Evolutionary conservation across 2,888 invertebrate species (phyloP).

Genomic region (Epinotia bilunana): DNA sequence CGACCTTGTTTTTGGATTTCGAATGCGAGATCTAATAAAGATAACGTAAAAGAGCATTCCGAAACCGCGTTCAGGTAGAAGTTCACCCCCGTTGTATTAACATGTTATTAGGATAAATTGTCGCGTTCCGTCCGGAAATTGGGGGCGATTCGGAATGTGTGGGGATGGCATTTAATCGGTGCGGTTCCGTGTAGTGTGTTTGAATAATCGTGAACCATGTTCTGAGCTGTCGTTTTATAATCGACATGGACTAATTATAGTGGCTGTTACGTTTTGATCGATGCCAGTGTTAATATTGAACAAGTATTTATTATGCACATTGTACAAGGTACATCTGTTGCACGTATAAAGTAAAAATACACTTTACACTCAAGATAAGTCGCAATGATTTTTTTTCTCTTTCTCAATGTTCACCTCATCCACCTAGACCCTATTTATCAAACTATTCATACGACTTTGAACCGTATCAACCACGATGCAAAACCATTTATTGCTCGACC

Average conservation of each 20-base stretch:
- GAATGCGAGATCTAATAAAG: conserved; percentile 63
- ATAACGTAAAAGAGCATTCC: conserved; percentile 66
- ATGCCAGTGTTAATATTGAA: conserved; percentile 26
- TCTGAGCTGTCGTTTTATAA: conserved; percentile 52
- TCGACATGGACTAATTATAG: conserved; percentile 53
- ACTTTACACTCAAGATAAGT: not conserved
- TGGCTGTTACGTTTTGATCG: conserved; percentile 18
- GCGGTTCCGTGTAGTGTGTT: conserved; percentile 48
- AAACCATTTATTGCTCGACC: not conserved
- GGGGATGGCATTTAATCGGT: conserved; percentile 53
- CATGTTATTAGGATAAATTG: conserved; percentile 77
- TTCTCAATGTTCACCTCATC: not conserved
- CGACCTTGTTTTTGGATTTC: conserved; percentile 49
- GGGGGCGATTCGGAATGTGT: conserved; percentile 59
- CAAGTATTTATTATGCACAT: conserved; percentile 3
- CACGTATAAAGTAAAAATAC: not conserved
- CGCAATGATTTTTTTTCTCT: not conserved
- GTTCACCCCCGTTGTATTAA: conserved; percentile 64
- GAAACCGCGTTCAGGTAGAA: conserved; percentile 59
- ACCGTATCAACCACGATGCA: not conserved
- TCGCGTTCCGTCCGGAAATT: conserved; percentile 62
- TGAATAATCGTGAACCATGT: conserved; percentile 56
- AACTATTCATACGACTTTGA: not conserved
- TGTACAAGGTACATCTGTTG: not conserved
- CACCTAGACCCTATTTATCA: not conserved